phyloP scores from a whole-genome alignment of 2,113 vertebrate genomes.

The Leptosomus discolor region DNA sequence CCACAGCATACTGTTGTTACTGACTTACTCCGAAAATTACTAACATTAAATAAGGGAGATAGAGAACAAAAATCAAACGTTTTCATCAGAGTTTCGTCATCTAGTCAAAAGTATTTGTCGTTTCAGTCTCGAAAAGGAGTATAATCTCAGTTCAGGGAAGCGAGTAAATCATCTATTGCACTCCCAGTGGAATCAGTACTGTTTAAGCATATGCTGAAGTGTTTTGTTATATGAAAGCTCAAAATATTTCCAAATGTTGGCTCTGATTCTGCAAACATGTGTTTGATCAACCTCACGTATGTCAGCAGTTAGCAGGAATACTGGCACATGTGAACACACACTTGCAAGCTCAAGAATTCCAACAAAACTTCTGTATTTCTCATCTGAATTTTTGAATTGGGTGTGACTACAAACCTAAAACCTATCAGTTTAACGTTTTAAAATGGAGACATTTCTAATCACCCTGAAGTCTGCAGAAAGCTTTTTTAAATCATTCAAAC shows the following conservation, averaged over 20 bases:
- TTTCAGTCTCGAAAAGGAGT: background rate
- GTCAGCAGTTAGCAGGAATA: background rate
- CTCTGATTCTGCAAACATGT: background rate
- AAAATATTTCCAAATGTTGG: background rate
- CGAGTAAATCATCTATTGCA: background rate
- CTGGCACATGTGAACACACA: accelerated
- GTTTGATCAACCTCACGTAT: background rate
- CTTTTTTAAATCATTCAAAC: background rate
- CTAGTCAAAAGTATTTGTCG: background rate
- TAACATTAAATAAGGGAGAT: background rate
- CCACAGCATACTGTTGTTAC: accelerated
- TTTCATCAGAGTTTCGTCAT: background rate
- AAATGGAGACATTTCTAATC: background rate
- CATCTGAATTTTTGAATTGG: background rate
- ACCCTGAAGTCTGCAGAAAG: background rate
- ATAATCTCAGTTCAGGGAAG: background rate
- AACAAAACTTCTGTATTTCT: background rate
- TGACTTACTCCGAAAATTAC: background rate
- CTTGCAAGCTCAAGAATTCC: background rate
- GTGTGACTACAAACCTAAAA: background rate
- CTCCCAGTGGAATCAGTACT: background rate
- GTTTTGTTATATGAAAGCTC: background rate
- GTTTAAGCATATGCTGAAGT: background rate
- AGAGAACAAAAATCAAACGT: background rate
- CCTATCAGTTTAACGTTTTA: accelerated